Evolutionary conservation across 2,113 vertebrate genomes (phyloP), one percentile per base, ranked within the genome.

Genomic region (Promerops cafer): DNA sequence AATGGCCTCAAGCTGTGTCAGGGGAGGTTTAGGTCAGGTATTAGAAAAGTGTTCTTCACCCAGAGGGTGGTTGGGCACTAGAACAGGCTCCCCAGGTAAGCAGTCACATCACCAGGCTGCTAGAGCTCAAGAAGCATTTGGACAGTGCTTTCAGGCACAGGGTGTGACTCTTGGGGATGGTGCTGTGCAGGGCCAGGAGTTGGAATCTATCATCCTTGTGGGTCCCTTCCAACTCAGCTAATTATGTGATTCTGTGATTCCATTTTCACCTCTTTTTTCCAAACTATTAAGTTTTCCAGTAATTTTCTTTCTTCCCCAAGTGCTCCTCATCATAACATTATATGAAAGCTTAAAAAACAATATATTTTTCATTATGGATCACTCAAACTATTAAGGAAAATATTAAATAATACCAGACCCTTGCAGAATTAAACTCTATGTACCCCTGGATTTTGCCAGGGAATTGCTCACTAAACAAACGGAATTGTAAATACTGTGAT

Each of bases 141-240:
- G 33, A 60, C 33, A 53, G 1, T 23, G 27, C 14, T 77, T 1
- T 68, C 13, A 44, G 18, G 16, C 13, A 44, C 21, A 15, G 2
- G 26, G 27, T 59, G 61, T 27, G 11, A 60, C 17, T 19, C 45
- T 6, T 60, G 27, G 11, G 11, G 11, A 76, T 44, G 11, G 14
- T 31, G 5, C 21, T 68, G 7, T 37, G 27, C 45, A 69, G 18
- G 27, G 44, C 27, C 63, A 33, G 18, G 39, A 69, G 14, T 0
- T 77, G 33, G 27, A 53, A 27, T 52, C 0, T 0, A 26, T 18
- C 7, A 18, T 33, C 22, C 18, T 60, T 44, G 18, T 27, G 22
- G 7, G 22, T 52, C 9, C 11, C 20, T 65, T 85, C 44, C 60
- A 57, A 16, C 13, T 37, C 37, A 60, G 18, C 39, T 20, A 11